Evolutionary conservation across 2,113 vertebrate genomes (phyloP), one percentile per base, ranked within the genome.

Genomic region (Tragulus kanchil): DNA sequence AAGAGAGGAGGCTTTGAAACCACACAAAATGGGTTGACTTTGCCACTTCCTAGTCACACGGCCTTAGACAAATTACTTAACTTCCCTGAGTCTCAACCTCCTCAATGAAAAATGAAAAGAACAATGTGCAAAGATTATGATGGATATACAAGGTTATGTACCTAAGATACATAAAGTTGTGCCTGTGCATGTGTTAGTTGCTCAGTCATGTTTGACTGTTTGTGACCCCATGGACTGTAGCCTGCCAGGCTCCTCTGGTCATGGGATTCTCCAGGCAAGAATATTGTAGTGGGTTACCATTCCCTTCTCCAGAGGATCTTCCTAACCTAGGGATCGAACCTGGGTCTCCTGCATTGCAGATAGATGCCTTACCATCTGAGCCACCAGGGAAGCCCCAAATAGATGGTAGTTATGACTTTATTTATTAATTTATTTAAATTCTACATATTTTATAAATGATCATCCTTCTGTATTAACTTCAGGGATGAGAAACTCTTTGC

Each of bases 401-500:
- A 81, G 28, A 45, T 56, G 42, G 42, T 61, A 93, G 16, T 54
- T 61, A 56, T 71, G 26, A 42, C 36, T 21, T 95, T 86, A 58
- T 89, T 96, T 73, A 89, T 92, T 85, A 59, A 82, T 71, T 87
- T 77, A 26, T 58, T 88, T 78, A 92, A 75, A 23, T 85, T 16
- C 42, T 77, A 67, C 3, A 3, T 88, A 71, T 11, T 79, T 88
- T 42, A 81, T 6, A 96, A 67, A 75, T 92, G 59, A 93, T 83
- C 31, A 61, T 58, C 11, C 59, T 90, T 17, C 19, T 90, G 21
- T 42, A 52, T 75, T 95, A 85, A 82, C 59, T 56, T 83, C 45
- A 62, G 6, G 23, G 11, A 65, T 58, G 7, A 94, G 79, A 56
- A 95, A 90, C 9, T 71, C n/a, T 31, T 48, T 85, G 48, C 26